phyloP scores from a whole-genome alignment of 2,113 vertebrate species.

The Gavialis gangeticus region DNA sequence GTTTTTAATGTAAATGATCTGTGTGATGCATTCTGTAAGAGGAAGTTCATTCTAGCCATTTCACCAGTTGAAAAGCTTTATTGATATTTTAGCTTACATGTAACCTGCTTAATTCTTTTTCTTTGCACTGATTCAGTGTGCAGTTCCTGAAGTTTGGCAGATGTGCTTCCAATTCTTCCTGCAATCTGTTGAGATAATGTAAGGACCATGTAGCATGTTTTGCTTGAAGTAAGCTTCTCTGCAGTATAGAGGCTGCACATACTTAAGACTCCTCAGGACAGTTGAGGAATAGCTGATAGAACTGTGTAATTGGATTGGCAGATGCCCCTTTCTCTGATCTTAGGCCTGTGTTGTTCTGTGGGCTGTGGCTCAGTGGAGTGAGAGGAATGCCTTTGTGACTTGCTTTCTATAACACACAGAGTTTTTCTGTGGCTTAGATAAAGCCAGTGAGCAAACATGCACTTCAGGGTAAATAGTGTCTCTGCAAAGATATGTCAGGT shows the following conservation, averaged over 20 bases:
- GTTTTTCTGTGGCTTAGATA: slow-evolving; percentile 36
- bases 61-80: not conserved
- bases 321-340: slow-evolving; percentile 17
- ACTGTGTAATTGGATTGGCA: slow-evolving; percentile 20
- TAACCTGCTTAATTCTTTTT: not conserved
- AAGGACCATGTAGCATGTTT: not conserved
- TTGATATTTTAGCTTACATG: not conserved
- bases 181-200: not conserved
- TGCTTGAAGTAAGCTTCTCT: not conserved
- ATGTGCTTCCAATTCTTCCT: not conserved
- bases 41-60: not conserved
- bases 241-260: not conserved
- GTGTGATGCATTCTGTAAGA: not conserved
- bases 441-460: slow-evolving; percentile 45
- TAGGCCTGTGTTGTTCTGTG: slow-evolving; percentile 8
- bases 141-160: not conserved
- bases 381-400: slow-evolving; percentile 18
- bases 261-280: slow-evolving; percentile 14
- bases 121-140: not conserved
- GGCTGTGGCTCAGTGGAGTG: slow-evolving; percentile 32
- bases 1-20: not conserved
- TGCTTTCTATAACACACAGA: not conserved
- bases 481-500: slow-evolving; percentile 31
- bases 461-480: slow-evolving; percentile 50
- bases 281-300: not conserved